Evolutionary conservation across 2,113 vertebrate genomes (phyloP), one percentile per base, ranked within the genome.

Genomic region (Oreochromis niloticus): DNA sequence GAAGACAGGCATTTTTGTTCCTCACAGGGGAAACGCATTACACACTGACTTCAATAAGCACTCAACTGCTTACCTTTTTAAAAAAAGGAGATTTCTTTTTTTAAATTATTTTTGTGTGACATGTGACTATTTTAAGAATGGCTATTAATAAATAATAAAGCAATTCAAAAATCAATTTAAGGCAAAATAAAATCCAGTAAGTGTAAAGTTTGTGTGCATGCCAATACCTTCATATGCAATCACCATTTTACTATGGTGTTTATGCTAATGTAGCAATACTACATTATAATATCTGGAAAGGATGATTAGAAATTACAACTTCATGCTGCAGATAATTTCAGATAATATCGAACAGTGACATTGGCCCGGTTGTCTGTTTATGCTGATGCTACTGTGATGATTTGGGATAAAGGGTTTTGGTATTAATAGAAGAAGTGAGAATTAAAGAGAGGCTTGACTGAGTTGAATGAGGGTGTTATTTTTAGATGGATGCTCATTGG

Each of bases 391-490:
- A 88, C 84, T 85, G 81, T 59, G 84, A 87, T 78, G 54, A 88
- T 82, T 43, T 5, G 2, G 39, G 39, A 39, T 78, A 14, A 61
- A 39, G 11, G 52, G 73, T 75, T 56, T 34, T 59, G 48, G 86
- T 63, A 84, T 87, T 80, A 82, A 87, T 56, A 68, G 56, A 89
- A 36, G 79, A 63, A 57, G 81, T 52, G 73, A 85, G 50, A 83
- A 48, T 71, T 50, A 86, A 80, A 87, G 84, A 59, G 75, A 68
- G 80, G 59, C 39, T 81, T 59, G 17, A 9, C 16, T 86, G 43
- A 88, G 84, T 82, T 91, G 82, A 88, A 88, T 59, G 66, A 79
- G 52, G 52, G 7, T 30, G 80, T 63, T 91, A 92, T 90, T 89
- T 90, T 85, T 90, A 90, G 85, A 66, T 6, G 9, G 12, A 34